phyloP scores from a whole-genome alignment of 2,113 vertebrate species.

The Thunnus thynnus region DNA sequence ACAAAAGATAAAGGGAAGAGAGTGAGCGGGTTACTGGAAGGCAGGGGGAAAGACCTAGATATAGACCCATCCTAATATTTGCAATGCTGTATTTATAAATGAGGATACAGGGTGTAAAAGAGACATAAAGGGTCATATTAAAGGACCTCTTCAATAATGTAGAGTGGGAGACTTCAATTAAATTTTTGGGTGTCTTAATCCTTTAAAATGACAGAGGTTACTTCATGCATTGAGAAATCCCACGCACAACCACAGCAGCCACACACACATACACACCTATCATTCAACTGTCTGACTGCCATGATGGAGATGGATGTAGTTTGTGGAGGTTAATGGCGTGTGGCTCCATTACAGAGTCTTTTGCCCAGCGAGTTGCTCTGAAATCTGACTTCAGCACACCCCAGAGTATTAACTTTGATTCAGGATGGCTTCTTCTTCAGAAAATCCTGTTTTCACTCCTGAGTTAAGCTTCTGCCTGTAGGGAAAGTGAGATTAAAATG shows the following conservation, averaged over 20 bases:
- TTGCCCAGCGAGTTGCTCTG: conserved; percentile 7
- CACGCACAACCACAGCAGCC: not conserved
- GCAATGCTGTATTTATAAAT: not conserved
- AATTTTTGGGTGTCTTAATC: not conserved
- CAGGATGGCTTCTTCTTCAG: conserved; percentile 22
- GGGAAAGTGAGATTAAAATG: conserved; percentile 46
- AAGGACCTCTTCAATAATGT: not conserved
- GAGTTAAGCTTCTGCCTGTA: conserved; percentile 37
- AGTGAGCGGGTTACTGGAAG: conserved; percentile 18
- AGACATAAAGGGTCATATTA: not conserved
- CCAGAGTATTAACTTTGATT: conserved; percentile 38
- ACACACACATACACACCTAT: conserved; percentile 10
- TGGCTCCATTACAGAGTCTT: conserved; percentile 57
- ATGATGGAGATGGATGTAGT: conserved; percentile 57
- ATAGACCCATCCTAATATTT: not conserved
- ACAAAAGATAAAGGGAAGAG: conserved; percentile 25
- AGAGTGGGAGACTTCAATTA: not conserved
- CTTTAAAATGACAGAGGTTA: conserved; percentile 9
- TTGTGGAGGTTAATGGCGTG: conserved; percentile 57
- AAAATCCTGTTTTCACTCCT: conserved; percentile 17
- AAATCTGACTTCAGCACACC: conserved; percentile 48
- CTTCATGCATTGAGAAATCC: not conserved
- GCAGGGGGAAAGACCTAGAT: not conserved
- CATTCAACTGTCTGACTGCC: conserved; percentile 33
- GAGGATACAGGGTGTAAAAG: not conserved